A percentile compares a stretch with the other conserved stretches of the same genome.
phyloP scores from a whole-genome alignment of 2,797 vertebrate species.

The Dryobates pubescens region DNA sequence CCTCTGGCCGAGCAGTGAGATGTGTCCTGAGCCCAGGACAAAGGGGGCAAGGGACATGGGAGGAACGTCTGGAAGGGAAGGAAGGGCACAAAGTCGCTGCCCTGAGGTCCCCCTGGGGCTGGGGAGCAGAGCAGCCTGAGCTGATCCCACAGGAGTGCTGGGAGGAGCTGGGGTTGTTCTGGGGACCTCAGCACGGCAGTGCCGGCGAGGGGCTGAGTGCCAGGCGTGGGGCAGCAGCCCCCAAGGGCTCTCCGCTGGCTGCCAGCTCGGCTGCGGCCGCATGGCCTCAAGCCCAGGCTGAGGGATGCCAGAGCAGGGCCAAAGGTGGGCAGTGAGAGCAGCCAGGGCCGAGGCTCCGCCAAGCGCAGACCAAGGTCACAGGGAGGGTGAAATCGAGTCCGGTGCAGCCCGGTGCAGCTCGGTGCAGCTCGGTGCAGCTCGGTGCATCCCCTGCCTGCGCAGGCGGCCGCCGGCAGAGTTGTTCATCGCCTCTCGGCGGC shows the following conservation, averaged over 20 bases:
- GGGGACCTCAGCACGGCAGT: no score
- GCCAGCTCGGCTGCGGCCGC: not conserved
- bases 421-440: accelerated
- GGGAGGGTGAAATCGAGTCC: accelerated
- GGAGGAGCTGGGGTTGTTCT: accelerated
- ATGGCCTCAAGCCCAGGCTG: not conserved
- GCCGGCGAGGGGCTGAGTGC: not conserved
- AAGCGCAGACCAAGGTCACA: not conserved
- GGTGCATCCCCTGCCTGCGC: not conserved
- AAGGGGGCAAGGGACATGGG: not conserved
- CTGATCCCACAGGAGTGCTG: no score
- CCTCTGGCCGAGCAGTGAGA: accelerated
- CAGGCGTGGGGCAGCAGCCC: not conserved
- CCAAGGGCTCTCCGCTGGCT: accelerated
- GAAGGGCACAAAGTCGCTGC: not conserved
- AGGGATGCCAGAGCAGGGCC: not conserved
- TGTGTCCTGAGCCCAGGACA: not conserved
- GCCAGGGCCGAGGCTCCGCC: not conserved
- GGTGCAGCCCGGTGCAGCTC: accelerated
- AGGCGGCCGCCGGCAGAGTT: not conserved
- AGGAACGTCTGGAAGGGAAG: not conserved
- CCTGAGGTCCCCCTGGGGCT: not conserved
- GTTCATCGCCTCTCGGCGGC: not conserved
- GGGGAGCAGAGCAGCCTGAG: not conserved
- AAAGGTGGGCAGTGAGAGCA: not conserved